phyloP scores from a whole-genome alignment of 2,113 vertebrate genomes.

The Gymnobelideus leadbeateri region DNA sequence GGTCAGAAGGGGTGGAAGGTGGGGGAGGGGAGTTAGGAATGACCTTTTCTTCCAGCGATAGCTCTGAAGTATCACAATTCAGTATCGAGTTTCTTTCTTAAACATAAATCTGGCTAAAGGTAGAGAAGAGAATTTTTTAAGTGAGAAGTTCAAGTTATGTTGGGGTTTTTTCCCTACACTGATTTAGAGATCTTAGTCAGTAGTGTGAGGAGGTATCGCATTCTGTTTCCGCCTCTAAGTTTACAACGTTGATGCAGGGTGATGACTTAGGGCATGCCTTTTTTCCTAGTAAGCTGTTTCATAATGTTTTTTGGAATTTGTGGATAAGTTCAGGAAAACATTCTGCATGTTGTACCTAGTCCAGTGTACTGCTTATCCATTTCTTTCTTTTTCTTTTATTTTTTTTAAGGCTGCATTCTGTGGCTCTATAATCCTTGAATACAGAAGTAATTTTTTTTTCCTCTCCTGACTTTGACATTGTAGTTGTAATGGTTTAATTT shows the following conservation, averaged over 20 bases:
- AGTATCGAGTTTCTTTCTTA: slow-evolving; percentile 72
- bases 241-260: slow-evolving; percentile 83
- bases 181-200: slow-evolving; percentile 83
- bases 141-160: slow-evolving; percentile 56
- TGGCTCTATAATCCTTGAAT: slow-evolving; percentile 84
- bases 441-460: slow-evolving; percentile 86
- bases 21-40: slow-evolving; percentile 61
- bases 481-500: slow-evolving; percentile 90
- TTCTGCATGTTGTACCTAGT: slow-evolving; percentile 86
- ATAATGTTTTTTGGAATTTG: slow-evolving; percentile 83
- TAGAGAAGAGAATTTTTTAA: slow-evolving; percentile 64
- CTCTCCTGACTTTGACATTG: slow-evolving; percentile 90
- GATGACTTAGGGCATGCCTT: slow-evolving; percentile 80
- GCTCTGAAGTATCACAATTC: slow-evolving; percentile 80
- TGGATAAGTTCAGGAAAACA: slow-evolving; percentile 85
- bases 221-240: slow-evolving; percentile 82
- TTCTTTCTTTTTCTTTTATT: slow-evolving; percentile 73
- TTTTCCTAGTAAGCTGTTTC: slow-evolving; percentile 79
- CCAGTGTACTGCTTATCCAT: slow-evolving; percentile 85
- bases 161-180: slow-evolving; percentile 65
- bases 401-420: slow-evolving; percentile 80
- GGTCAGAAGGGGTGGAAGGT: slow-evolving; percentile 73
- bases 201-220: slow-evolving; percentile 80
- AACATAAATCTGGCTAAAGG: slow-evolving; percentile 76
- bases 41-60: slow-evolving; percentile 77